These are phyloP conservation scores for Anableps anableps DNA, from an alignment of 2,797 vertebrate genomes.

Conservation along the genomic window DNA sequence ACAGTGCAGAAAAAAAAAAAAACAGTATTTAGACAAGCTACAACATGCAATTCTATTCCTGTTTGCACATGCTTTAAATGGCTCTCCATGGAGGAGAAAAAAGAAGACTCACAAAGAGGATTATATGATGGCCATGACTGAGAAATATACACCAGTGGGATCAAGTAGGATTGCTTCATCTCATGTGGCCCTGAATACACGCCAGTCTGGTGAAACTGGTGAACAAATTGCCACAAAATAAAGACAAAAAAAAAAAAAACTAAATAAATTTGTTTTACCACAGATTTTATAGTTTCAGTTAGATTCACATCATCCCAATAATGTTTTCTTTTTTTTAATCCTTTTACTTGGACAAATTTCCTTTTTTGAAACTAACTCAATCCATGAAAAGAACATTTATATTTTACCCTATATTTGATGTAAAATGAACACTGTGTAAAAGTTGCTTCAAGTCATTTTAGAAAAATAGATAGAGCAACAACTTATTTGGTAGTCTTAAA, in stretches of 20 bases:
- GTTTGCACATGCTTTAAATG: conserved; percentile 8
- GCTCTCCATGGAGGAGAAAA: neutral
- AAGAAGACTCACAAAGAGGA: conserved; percentile 3
- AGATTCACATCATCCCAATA: no score
- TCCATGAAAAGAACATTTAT: neutral
- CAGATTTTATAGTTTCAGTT: neutral
- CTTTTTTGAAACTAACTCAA: neutral
- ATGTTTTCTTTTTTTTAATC: no score
- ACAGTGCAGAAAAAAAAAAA: neutral
- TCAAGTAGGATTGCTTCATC: neutral
- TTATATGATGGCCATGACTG: neutral
- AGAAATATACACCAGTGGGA: neutral
- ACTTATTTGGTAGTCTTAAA: neutral
- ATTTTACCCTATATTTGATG: neutral
- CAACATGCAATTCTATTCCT: conserved; percentile 6
- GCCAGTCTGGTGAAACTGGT: neutral
- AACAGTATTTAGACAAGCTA: conserved; percentile 1
- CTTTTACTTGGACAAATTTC: neutral
- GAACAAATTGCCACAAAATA: neutral
- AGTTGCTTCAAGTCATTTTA: neutral
- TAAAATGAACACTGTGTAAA: neutral
- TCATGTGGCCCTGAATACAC: neutral
- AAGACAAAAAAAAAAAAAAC: neutral
- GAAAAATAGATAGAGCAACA: neutral
- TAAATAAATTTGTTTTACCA: neutral